phyloP scores from a whole-genome alignment of 2,888 invertebrate species.

The Spodoptera littoralis region DNA sequence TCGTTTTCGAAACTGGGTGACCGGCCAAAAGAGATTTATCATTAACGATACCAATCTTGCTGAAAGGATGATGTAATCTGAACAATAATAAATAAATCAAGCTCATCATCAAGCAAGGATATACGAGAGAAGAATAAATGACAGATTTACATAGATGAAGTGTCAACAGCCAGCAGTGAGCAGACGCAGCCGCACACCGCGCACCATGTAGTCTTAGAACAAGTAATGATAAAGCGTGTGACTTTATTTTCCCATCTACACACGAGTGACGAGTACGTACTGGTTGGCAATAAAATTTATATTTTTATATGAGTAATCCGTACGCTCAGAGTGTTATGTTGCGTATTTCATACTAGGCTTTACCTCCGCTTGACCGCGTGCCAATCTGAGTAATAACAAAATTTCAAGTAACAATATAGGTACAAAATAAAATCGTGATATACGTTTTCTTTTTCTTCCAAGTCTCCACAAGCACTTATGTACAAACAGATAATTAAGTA shows the following conservation, averaged over 20 bases:
- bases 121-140: slow-evolving; percentile 4
- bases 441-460: neutral
- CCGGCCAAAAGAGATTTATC: no score
- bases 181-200: neutral
- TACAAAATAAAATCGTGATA: slow-evolving; percentile 17
- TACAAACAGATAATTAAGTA: no score
- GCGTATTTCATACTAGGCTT: slow-evolving; percentile 4
- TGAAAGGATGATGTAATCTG: no score
- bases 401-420: neutral
- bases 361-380: slow-evolving; percentile 9
- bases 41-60: no score
- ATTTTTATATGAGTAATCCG: slow-evolving; percentile 15
- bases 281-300: slow-evolving; percentile 19
- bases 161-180: slow-evolving; percentile 44
- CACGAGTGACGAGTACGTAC: slow-evolving; percentile 23
- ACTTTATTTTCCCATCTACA: slow-evolving; percentile 19
- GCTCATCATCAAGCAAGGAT: no score
- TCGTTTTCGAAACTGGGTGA: no score
- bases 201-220: neutral
- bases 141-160: slow-evolving; percentile 43
- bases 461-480: no score
- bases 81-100: no score
- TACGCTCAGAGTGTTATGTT: slow-evolving; percentile 4
- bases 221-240: slow-evolving; percentile 13
- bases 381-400: slow-evolving; percentile 18